Base-by-base conservation (phyloP, 2,113 vertebrate genomes). In the Gallinago media region DNA sequence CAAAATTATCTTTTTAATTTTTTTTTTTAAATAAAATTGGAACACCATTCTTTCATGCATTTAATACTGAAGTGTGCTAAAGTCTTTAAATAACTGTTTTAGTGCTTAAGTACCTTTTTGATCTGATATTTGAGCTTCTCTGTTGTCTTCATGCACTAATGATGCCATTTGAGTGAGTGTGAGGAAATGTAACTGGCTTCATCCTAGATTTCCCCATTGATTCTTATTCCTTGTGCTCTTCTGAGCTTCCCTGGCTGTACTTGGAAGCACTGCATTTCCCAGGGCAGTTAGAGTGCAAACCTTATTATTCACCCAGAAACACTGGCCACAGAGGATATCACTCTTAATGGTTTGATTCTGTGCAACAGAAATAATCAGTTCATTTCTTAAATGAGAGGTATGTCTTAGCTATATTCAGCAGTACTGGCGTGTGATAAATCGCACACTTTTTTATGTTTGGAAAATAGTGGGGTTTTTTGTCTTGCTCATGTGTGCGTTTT, bases 111-210 rank as follows among this genome's bases (percentile, higher is more conserved):
- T 54, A 66, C 47, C 31, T 23, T 71, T 93, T 89, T 84, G 34
- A 52, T 70, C 61, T 81, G 82, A 38, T 84, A 72, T 3, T 44
- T 87, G 75, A 86, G 31, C 54, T 68, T n/a, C 54, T 78, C n/a
- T 73, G 42, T 91, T 79, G 65, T 91, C 75, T 74, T 92, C 31
- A 11, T 67, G 50, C n/a, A 34, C n/a, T 91, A 56, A 54, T 6
- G 9, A 56, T 93, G 75, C 79, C 32, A 20, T 84, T 65, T 59
- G 76, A 94, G 65, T 87, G 73, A 25, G 72, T 66, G 88, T 71
- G 83, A 87, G 86, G 94, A 95, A 96, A 76, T 56, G n/a, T 56
- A 86, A 18, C 23, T 71, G 49, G 42, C 72, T 94, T 88, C 63
- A 44, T 55, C 61, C 23, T 62, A 52, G 82, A 63, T 92, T 92